phyloP scores from a whole-genome alignment of 2,113 vertebrate species.

The Cololabis saira region DNA sequence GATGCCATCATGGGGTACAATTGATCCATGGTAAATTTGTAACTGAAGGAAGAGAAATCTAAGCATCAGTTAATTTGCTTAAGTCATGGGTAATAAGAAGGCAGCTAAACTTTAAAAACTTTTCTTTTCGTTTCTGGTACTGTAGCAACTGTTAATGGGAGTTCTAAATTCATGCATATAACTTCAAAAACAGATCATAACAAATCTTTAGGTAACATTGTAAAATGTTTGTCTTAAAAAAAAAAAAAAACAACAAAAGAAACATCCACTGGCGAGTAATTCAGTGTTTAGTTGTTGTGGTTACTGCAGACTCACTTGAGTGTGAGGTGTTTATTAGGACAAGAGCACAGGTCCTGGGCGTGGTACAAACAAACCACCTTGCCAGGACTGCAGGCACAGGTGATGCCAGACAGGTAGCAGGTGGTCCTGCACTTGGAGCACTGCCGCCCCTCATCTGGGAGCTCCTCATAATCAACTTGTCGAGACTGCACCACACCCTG shows the following conservation, averaged over 20 bases:
- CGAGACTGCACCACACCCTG: slow-evolving; percentile 89
- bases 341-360: slow-evolving; percentile 87
- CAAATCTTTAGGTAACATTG: too few species aligned
- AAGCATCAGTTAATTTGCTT: not conserved
- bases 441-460: slow-evolving; percentile 95
- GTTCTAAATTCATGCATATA: too few species aligned
- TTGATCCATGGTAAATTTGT: slow-evolving; percentile 90
- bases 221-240: too few species aligned
- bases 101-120: not conserved
- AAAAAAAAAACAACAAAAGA: not conserved
- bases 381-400: slow-evolving; percentile 88
- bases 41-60: slow-evolving; percentile 75
- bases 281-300: slow-evolving; percentile 16
- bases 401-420: slow-evolving; percentile 95
- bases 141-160: too few species aligned
- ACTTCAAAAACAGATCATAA: too few species aligned
- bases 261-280: not conserved
- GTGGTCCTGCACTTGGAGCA: slow-evolving; percentile 95
- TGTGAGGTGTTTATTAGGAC: slow-evolving; percentile 85
- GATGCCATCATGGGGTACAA: slow-evolving; percentile 88
- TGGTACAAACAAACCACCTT: slow-evolving; percentile 92
- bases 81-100: not conserved
- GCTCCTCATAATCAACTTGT: slow-evolving; percentile 88
- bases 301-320: slow-evolving; percentile 85
- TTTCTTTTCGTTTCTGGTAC: too few species aligned